phyloP scores from a whole-genome alignment of 2,797 vertebrate genomes.

The Chiroxiphia lanceolata region DNA sequence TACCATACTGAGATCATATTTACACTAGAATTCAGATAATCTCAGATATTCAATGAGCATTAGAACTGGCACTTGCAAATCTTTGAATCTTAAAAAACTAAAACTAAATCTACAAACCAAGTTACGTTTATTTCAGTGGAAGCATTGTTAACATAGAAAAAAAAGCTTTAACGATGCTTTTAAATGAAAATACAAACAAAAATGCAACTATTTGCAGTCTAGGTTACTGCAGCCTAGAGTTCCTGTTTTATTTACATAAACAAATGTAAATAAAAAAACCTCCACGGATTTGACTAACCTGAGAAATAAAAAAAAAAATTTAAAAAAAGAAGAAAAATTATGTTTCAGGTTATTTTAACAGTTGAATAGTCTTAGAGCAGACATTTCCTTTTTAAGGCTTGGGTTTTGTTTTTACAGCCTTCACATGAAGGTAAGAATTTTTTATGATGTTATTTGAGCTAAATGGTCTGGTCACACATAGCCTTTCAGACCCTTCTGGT shows the following conservation, averaged over 20 bases:
- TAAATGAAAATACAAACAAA: not conserved
- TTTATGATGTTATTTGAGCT: not conserved
- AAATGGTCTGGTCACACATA: not conserved
- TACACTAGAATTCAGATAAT: not conserved
- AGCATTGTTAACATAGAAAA: not conserved
- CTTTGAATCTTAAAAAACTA: not conserved
- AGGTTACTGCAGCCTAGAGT: not conserved
- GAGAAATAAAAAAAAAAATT: not conserved
- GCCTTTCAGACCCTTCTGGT: not conserved
- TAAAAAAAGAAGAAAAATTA: not conserved
- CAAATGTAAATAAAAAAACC: accelerated
- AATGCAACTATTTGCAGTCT: not conserved
- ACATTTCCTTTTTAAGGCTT: not conserved
- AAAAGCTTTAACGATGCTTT: not conserved
- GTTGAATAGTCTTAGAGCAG: not conserved
- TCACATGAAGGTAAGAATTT: not conserved
- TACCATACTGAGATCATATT: not conserved
- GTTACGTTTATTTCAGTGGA: not conserved
- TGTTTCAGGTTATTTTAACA: not conserved
- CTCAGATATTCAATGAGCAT: not conserved
- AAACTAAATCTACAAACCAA: not conserved
- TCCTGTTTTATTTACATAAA: too few species aligned
- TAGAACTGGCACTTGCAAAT: not conserved
- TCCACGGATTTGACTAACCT: not conserved
- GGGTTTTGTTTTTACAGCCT: not conserved